Evolutionary conservation across 2,888 invertebrate genomes (phyloP).

Genomic region (Eurytoma adleriae): DNA sequence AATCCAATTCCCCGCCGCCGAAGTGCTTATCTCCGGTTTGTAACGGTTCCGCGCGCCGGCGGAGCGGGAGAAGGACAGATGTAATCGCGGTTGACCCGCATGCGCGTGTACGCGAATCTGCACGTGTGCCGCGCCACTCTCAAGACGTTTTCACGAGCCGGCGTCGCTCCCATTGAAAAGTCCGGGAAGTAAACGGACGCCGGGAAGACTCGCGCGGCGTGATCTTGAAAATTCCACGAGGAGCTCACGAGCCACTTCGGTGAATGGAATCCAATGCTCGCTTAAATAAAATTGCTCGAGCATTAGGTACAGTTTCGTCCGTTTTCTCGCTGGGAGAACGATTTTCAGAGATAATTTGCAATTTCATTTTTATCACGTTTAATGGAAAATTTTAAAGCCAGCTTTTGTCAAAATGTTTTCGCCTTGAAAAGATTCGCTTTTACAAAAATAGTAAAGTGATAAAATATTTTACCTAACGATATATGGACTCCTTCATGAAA

Average conservation of each 20-base stretch:
- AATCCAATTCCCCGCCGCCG: conserved; percentile 39
- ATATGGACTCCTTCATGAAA: too few species aligned
- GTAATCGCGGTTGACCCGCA: conserved; percentile 31
- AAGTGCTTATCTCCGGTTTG: conserved; percentile 10
- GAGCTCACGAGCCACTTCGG: neutral
- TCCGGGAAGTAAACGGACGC: neutral
- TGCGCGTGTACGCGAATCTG: neutral
- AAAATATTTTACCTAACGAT: too few species aligned
- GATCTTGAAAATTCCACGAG: conserved; percentile 40
- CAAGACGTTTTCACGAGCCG: neutral
- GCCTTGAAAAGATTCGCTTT: too few species aligned
- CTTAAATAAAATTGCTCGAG: neutral
- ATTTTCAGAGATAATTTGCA: too few species aligned
- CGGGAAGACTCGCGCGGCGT: neutral
- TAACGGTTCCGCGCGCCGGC: conserved; percentile 22
- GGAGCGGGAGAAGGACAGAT: conserved; percentile 9
- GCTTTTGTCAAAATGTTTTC: too few species aligned
- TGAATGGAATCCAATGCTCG: conserved; percentile 24
- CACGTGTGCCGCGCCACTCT: neutral
- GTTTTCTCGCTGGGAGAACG: too few species aligned
- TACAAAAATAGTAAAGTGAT: too few species aligned
- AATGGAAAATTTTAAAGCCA: too few species aligned
- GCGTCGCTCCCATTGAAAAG: conserved; percentile 4
- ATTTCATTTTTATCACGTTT: too few species aligned
- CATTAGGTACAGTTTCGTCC: neutral